phyloP scores from a whole-genome alignment of 2,797 vertebrate genomes.

The Platyrinchus mystaceus region DNA sequence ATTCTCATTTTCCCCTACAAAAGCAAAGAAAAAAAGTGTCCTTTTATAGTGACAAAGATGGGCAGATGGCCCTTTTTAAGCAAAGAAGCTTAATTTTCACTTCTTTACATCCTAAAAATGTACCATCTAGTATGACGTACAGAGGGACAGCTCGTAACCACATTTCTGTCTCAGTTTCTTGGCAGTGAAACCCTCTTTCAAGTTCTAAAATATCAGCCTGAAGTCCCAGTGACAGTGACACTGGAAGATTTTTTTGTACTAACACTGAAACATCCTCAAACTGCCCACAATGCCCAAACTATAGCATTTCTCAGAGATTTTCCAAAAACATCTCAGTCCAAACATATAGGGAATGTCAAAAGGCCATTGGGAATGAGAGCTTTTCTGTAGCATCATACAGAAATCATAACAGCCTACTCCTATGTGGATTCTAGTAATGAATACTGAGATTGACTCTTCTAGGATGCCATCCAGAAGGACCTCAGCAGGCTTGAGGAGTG shows the following conservation, averaged over 20 bases:
- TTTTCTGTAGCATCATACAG: background rate
- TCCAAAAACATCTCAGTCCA: background rate
- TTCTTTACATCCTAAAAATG: conserved; percentile 3
- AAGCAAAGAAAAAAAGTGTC: background rate
- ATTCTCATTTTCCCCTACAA: background rate
- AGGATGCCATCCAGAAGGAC: background rate
- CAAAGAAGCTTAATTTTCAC: conserved; percentile 8
- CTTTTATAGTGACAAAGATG: background rate
- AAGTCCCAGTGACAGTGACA: background rate
- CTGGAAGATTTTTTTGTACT: background rate
- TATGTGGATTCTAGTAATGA: background rate
- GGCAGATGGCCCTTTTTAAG: conserved; percentile 5
- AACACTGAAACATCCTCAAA: background rate
- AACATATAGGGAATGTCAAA: background rate
- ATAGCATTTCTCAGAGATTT: background rate
- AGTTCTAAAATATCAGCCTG: background rate
- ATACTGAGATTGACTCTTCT: background rate
- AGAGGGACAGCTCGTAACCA: background rate
- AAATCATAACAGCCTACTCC: background rate
- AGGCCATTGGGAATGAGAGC: background rate
- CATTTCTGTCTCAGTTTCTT: background rate
- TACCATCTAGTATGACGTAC: background rate
- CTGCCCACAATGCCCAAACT: background rate
- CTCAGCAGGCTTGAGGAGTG: background rate
- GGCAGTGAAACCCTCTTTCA: background rate